Evolutionary conservation across 2,113 vertebrate genomes (phyloP).

Genomic region (Perognathus longimembris): DNA sequence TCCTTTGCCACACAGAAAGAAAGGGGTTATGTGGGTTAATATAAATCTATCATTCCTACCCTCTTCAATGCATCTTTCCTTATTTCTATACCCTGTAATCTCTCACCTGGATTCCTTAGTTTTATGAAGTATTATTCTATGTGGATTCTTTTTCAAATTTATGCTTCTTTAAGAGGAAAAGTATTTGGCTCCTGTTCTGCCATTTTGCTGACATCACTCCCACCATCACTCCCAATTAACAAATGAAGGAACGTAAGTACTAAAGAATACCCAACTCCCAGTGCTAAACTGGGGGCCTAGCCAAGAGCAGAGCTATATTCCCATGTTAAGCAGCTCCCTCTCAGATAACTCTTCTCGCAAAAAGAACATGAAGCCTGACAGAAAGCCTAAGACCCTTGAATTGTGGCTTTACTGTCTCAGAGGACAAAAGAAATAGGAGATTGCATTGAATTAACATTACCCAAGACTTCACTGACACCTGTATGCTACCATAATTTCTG

Average conservation of each 20-base stretch:
- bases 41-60: neutral
- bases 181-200: neutral
- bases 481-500: conserved; percentile 2
- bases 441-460: neutral
- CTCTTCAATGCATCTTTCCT: neutral
- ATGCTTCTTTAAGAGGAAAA: neutral
- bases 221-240: neutral
- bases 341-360: neutral
- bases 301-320: neutral
- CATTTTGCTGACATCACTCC: neutral
- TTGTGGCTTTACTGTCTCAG: neutral
- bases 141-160: neutral
- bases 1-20: neutral
- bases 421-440: neutral
- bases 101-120: neutral
- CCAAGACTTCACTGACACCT: neutral
- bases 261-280: neutral
- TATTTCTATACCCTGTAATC: neutral
- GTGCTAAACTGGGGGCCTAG: neutral
- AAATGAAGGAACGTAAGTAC: neutral
- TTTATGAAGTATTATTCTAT: neutral
- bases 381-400: neutral
- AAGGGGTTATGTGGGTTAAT: neutral
- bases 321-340: neutral
- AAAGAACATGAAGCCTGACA: neutral